A percentile compares a stretch with the other conserved stretches of the same genome.
Evolutionary conservation across 2,797 vertebrate genomes (phyloP).

Genomic region (Percopsis omiscomaycus): DNA sequence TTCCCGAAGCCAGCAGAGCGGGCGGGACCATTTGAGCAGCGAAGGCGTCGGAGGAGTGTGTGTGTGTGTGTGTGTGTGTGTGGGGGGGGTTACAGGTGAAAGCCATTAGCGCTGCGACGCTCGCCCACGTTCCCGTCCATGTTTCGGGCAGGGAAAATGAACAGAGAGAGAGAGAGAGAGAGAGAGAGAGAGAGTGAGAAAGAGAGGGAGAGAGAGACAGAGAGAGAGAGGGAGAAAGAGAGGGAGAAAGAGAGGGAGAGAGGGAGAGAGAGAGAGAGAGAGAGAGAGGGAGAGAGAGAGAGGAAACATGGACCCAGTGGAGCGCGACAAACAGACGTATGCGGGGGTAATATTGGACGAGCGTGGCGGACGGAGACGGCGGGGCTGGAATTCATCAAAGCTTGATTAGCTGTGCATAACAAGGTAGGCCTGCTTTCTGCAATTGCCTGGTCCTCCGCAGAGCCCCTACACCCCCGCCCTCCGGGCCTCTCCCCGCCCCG

Average conservation of each 20-base stretch:
- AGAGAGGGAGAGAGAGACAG: conserved; percentile 11
- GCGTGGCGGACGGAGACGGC: conserved; percentile 38
- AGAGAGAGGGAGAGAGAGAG: neutral
- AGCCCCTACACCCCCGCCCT: conserved; percentile 27
- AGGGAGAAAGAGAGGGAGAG: no score
- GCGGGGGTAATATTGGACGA: conserved; percentile 57
- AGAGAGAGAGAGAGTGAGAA: neutral
- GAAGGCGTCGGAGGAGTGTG: conserved; percentile 27
- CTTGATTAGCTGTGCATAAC: conserved; percentile 68
- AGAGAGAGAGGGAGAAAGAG: neutral
- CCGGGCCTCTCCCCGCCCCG: conserved; percentile 40
- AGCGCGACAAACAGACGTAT: conserved; percentile 61
- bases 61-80: no score
- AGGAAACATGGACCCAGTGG: conserved; percentile 32
- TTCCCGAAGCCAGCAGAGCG: conserved; percentile 69
- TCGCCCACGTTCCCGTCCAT: conserved; percentile 24
- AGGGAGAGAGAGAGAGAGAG: neutral
- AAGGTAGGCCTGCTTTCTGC: conserved; percentile 46
- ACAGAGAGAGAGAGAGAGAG: neutral
- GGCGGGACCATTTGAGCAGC: conserved; percentile 53
- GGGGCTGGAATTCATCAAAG: conserved; percentile 55
- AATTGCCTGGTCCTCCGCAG: conserved; percentile 50
- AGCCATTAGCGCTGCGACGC: conserved; percentile 54
- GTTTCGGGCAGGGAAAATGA: neutral
- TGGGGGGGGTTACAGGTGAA: neutral